Base-by-base conservation (phyloP, 2,113 vertebrate species). In the Clarias macrocephalus region DNA sequence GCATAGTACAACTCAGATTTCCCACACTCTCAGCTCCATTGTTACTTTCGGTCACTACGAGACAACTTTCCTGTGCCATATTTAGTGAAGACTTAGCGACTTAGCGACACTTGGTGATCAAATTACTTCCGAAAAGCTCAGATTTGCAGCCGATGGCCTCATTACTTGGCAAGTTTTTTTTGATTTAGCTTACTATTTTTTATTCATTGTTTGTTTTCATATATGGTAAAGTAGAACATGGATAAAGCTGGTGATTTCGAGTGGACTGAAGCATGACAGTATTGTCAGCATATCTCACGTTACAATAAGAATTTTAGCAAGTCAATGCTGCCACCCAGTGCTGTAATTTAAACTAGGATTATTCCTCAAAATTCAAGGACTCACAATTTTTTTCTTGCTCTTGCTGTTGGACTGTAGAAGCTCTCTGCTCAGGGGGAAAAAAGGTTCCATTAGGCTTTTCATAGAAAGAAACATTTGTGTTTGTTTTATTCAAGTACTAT, bases 281-380 rank as follows among this genome's bases (percentile, higher is more conserved):
- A 16, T 11, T 21, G 5, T 28, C 65, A 52, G 30, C 42, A 60
- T 25, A 16, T n/a, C 25, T 19, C 54, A 11, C 16, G 23, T n/a
- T 60, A 5, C 23, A n/a, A 12, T 12, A 68, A 19, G 0, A 54
- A 80, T 63, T 93, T 93, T 91, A 65, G 0, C 88, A 86, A 90
- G 91, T 80, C 92, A 90, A 94, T 90, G 93, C 91, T 95, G 94
- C 96, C 95, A 90, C 89, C 96, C 92, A 63, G 93, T 86, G 95
- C 91, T 83, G 42, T 37, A 60, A 63, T 21, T 65, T 19, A 85
- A 72, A 62, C 33, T 86, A 23, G 3, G 16, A 42, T 23, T 33
- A 33, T 80, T 80, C 21, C 25, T 70, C 30, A 30, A 56, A 21
- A 62, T 72, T 16, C 15, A 10, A 48, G 2, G 6, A 54, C 8